Base-by-base conservation (phyloP, 2,113 vertebrate species). In the Gallinago undulata region DNA sequence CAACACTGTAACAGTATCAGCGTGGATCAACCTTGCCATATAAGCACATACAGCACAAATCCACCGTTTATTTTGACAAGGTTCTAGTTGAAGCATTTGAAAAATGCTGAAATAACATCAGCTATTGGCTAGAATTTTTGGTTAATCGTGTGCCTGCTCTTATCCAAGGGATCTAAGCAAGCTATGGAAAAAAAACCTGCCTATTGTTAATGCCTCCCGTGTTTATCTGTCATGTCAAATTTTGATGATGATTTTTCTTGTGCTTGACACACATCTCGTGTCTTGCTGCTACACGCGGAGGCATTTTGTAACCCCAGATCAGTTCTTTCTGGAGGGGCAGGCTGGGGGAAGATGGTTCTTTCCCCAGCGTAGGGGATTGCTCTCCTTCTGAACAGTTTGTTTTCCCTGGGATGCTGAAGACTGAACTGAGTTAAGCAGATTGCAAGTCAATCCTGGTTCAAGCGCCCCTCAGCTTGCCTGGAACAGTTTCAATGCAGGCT, bases 41-140 rank as follows among this genome's bases (percentile, higher is more conserved):
- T 98, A 98, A 98, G 98, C 97, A 96, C 98, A 98, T 97, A 90
- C 57, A 97, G 97, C 93, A 97, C 96, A 95, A 97, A 97, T 96
- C 94, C 86, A 95, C 57, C 14, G 1, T 97, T 97, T 98, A 97
- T 98, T 98, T 98, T 98, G 96, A 98, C 96, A 98, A 98, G 95
- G 93, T 97, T 97, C 86, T 96, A 91, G 92, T 56, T 81, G 82
- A 98, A 97, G 94, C 96, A 98, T 98, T 97, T 97, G 84, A 97
- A 98, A 98, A 97, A 98, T 97, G 95, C 93, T 96, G 94, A 95
- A 96, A 95, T 97, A 97, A 92, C 92, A 96, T 96, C 89, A 96
- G 95, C 96, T 91, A 94, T 92, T 77, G 96, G 96, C 89, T 94
- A 81, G 67, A 92, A 79, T 75, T 95, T 93, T 90, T 87, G 86